phyloP scores from a whole-genome alignment of 2,888 invertebrate genomes.

The Tanytarsus gracilentus region DNA sequence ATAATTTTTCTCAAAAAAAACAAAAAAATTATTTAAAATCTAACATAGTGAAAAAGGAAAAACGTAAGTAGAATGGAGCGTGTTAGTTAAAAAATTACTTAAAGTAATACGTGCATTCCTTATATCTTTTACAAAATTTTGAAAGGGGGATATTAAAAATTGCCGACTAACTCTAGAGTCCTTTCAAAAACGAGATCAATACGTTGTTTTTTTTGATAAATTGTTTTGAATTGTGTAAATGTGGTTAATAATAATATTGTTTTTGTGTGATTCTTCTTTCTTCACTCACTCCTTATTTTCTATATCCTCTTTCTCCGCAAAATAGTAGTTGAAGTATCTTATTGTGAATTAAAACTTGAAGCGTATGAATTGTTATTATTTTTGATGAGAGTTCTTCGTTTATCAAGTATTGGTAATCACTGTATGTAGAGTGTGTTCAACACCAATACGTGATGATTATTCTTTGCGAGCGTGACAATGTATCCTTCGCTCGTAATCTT shows the following conservation, averaged over 20 bases:
- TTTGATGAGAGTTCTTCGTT: constrained; percentile 33
- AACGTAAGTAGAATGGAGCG: too few relatives aligned
- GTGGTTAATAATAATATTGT: background rate
- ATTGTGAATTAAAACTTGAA: constrained; percentile 30
- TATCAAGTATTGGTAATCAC: constrained; percentile 51
- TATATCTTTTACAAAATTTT: background rate
- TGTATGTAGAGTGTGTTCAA: constrained; percentile 88
- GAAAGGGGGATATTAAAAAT: background rate
- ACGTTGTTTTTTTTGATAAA: constrained; percentile 24
- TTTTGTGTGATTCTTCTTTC: background rate
- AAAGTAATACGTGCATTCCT: constrained; percentile 10
- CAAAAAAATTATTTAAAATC: too few relatives aligned
- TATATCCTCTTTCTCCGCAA: background rate
- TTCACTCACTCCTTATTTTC: background rate
- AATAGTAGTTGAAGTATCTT: background rate
- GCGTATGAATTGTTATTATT: constrained; percentile 31
- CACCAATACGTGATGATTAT: constrained; percentile 96
- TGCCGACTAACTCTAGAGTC: constrained; percentile 6
- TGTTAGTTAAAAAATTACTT: too few relatives aligned
- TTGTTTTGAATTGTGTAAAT: constrained; percentile 3
- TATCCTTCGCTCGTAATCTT: constrained; percentile 96
- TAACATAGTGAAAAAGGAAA: too few relatives aligned
- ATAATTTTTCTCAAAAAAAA: too few relatives aligned
- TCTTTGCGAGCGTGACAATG: constrained; percentile 93
- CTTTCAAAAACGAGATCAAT: constrained; percentile 25